Evolutionary conservation across 1,140 invertebrate genomes (phyloP), one percentile per base, ranked within the genome.

Genomic region (Coelopa frigida): DNA sequence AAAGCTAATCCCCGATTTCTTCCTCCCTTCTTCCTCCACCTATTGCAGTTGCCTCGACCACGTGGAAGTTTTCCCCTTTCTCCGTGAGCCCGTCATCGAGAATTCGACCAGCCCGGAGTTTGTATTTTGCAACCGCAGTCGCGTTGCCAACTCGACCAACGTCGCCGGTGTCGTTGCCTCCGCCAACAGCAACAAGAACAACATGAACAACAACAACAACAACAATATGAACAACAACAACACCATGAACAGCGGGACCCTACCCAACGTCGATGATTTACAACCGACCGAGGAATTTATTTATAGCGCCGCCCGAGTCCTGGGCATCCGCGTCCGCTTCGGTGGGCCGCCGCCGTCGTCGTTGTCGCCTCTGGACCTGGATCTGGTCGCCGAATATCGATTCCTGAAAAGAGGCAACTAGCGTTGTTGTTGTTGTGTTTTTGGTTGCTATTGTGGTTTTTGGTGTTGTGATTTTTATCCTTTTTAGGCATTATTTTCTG

Each of bases 11-110:
- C n/a, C n/a, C n/a, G n/a, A n/a, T n/a, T n/a, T n/a, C n/a, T n/a
- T n/a, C n/a, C n/a, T n/a, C n/a, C n/a, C n/a, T n/a, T n/a, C 27
- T 29, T 29, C 14, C 27, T 12, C 36, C 6, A 4, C 10, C 10
- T 6, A 4, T 50, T 61, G 40, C 64, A 68, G 64, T 33, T 68
- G 64, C 54, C 61, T 54, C 54, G 64, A 68, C 50, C 60, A 59
- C 44, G 52, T 68, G 48, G 64, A 68, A 50, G 54, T 68, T 48
- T 68, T 68, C 61, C 64, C 64, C 50, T 60, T 59, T 62, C 48
- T 68, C 43, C 55, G 58, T 35, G 64, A 68, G 38, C 54, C 64
- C 52, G 59, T 65, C 56, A 64, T 68, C 43, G 64, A 68, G 56
- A 61, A 68, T 45, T 41, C 64, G 8, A 63, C 60, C 11, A 41